phyloP scores from a whole-genome alignment of 2,113 vertebrate species.

The Pterophyllum scalare region DNA sequence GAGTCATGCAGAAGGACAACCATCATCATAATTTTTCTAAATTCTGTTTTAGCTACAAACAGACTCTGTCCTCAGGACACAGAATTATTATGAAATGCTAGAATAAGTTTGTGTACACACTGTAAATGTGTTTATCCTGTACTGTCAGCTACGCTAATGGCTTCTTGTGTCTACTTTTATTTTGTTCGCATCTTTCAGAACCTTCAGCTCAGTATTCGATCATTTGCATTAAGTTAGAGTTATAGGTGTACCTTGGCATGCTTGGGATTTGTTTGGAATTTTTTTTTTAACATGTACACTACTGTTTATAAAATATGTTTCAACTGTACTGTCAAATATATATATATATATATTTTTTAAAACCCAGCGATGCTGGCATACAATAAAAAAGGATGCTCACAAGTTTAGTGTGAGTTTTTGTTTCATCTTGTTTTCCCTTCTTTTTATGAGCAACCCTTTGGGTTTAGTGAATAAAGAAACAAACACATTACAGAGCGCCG shows the following conservation, averaged over 20 bases:
- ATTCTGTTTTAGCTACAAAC: background rate
- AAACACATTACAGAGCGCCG: slow-evolving; percentile 1
- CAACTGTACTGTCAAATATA: background rate
- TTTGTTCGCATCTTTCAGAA: slow-evolving; percentile 16
- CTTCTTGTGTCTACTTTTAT: slow-evolving; percentile 4
- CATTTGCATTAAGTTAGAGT: slow-evolving; percentile 33
- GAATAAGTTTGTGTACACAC: background rate
- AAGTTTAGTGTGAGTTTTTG: slow-evolving; percentile 15
- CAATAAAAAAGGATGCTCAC: background rate
- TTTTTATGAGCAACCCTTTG: slow-evolving; percentile 17
- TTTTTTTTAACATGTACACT: background rate
- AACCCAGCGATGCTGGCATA: background rate
- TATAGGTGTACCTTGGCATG: background rate
- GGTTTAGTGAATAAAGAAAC: slow-evolving; percentile 7
- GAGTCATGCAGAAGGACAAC: slow-evolving; percentile 18
- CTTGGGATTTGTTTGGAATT: background rate
- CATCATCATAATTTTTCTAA: background rate
- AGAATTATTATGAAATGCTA: slow-evolving; percentile 5
- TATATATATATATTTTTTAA: background rate
- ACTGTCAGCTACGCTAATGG: background rate
- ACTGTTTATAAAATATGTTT: slow-evolving; percentile 6
- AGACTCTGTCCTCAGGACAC: background rate
- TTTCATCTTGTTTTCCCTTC: slow-evolving; percentile 4
- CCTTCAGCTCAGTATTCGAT: slow-evolving; percentile 16
- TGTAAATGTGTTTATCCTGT: background rate